These are phyloP conservation scores for Onychorhynchus coronatus DNA, from an alignment of 2,113 vertebrate genomes.

Conservation along the genomic window DNA sequence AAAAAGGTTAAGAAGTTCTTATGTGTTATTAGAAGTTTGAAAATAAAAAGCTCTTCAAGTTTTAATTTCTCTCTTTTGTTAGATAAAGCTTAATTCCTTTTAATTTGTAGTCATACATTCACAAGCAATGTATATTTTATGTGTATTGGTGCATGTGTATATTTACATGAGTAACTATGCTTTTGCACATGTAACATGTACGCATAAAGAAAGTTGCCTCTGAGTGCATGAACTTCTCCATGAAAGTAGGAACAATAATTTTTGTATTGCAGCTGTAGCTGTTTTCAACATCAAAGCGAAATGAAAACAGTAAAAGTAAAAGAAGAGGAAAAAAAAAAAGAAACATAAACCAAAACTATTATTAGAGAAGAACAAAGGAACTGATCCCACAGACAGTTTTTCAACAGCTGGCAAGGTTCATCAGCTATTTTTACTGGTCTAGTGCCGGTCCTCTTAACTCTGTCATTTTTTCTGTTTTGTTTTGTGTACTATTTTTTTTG, in stretches of 20 bases:
- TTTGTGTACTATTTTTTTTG: not conserved
- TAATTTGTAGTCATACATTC: not conserved
- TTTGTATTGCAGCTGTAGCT: constrained; percentile 50
- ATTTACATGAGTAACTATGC: not conserved
- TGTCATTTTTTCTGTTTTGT: constrained; percentile 26
- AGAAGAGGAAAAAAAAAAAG: not conserved
- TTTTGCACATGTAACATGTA: not conserved
- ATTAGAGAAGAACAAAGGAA: constrained; percentile 69
- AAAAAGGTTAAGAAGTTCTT: not conserved
- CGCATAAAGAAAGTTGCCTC: not conserved
- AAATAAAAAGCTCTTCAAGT: not conserved
- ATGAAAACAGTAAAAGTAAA: constrained; percentile 63
- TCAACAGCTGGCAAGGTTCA: constrained; percentile 62
- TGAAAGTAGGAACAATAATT: constrained; percentile 43
- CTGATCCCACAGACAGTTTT: constrained; percentile 51
- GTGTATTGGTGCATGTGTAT: not conserved
- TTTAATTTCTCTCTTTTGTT: not conserved
- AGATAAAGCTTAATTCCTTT: not conserved
- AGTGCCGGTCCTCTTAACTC: constrained; percentile 14
- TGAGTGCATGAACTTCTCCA: constrained; percentile 50
- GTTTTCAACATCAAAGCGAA: constrained; percentile 48
- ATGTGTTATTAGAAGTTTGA: not conserved
- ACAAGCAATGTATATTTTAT: not conserved
- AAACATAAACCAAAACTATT: constrained; percentile 63
- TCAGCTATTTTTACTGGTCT: constrained; percentile 58